Evolutionary conservation across 2,888 invertebrate species (phyloP).

Genomic region (Drosophila pegasa): DNA sequence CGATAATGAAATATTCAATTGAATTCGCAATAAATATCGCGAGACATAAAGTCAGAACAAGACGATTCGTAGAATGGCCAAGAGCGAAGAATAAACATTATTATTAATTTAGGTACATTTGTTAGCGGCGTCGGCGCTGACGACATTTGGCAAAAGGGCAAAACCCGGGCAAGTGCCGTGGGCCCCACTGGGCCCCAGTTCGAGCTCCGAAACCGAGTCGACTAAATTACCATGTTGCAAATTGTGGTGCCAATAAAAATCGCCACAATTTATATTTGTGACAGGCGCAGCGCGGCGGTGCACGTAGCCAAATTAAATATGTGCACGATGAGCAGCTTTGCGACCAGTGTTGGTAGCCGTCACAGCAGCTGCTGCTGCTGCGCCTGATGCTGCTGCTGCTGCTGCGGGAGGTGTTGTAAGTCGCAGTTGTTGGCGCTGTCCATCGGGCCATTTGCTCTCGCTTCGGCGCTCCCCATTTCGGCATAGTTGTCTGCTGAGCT

Average conservation of each 20-base stretch:
- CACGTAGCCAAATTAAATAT: constrained; percentile 50
- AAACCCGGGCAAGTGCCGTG: constrained; percentile 11
- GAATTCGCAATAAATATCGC: constrained; percentile 23
- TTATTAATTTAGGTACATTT: constrained; percentile 14
- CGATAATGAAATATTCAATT: constrained; percentile 21
- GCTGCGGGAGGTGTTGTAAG: constrained; percentile 14
- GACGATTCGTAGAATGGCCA: constrained; percentile 4
- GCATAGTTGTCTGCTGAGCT: constrained; percentile 62
- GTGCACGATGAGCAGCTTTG: constrained; percentile 35
- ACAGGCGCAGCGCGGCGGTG: constrained; percentile 59
- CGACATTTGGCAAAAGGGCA: constrained; percentile 47
- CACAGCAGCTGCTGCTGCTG: not conserved
- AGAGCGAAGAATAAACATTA: not conserved
- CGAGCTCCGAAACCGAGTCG: not conserved
- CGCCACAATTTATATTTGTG: constrained; percentile 76
- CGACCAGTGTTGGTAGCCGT: constrained; percentile 28
- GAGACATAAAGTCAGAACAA: constrained; percentile 16
- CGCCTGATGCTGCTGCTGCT: not conserved
- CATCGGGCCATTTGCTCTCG: constrained; percentile 21
- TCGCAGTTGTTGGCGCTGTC: constrained; percentile 14
- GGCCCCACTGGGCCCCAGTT: constrained; percentile 15
- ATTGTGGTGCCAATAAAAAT: constrained; percentile 56
- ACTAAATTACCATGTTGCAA: constrained; percentile 44
- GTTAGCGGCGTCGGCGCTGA: constrained; percentile 10
- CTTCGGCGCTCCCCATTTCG: constrained; percentile 61